Evolutionary conservation across 1,140 invertebrate species (phyloP).

Genomic region (Conus betulinus): DNA sequence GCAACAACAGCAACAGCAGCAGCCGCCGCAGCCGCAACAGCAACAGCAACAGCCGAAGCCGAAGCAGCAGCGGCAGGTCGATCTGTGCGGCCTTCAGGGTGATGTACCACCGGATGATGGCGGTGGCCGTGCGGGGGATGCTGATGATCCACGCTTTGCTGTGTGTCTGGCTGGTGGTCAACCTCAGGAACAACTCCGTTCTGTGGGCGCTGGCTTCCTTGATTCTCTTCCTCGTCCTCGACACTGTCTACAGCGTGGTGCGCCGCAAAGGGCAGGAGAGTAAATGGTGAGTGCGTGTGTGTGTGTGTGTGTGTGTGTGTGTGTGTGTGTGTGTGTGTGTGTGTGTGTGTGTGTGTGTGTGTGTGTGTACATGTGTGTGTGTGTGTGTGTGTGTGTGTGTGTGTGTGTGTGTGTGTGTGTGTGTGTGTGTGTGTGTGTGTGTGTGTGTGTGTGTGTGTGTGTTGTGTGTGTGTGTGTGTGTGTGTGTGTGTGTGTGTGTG

Average conservation of each 20-base stretch:
- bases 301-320: not conserved
- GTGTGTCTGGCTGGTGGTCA: not conserved
- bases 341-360: too few species aligned
- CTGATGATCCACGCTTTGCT: not conserved
- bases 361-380: too few species aligned
- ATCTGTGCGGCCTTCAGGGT: not conserved
- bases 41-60: too few species aligned
- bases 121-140: not conserved
- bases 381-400: too few species aligned
- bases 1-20: too few species aligned
- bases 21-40: too few species aligned
- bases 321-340: too few species aligned
- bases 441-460: too few species aligned
- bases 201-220: not conserved
- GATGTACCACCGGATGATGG: not conserved
- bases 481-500: too few species aligned
- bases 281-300: slow-evolving; percentile 8
- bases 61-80: not conserved
- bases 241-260: slow-evolving; percentile 5
- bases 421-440: too few species aligned
- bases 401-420: too few species aligned
- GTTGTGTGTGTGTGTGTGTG: too few species aligned
- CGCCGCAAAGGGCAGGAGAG: slow-evolving; percentile 3
- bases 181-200: not conserved
- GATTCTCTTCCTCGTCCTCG: not conserved